Base-by-base conservation (phyloP, 1,140 invertebrate genomes). In the Drosophila baimaii region DNA sequence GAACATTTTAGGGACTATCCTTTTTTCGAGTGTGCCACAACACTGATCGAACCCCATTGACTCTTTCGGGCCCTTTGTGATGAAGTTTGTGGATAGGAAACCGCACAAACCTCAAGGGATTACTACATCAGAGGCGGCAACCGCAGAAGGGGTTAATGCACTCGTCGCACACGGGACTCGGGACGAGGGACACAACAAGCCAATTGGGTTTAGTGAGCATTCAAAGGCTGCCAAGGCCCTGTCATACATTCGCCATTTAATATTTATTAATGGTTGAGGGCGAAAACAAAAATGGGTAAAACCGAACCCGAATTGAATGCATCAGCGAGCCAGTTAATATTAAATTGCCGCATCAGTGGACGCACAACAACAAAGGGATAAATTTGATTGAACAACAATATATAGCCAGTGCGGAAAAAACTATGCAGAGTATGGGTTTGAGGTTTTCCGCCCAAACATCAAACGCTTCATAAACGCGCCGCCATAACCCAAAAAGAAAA, bases 251-350 rank as follows among this genome's bases (percentile, higher is more conserved):
- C 41, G 57, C 55, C 72, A 63, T 72, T 79, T 82, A 79, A 88
- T 88, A 88, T 86, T 79, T 82, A 86, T 83, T 86, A 82, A 86
- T 82, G 82, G 79, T 46, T 46, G 29, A 39, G 15, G 43, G 61
- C 27, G 49, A 57, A 43, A 49, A 56, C 15, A 55, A 65, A 62
- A 64, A 49, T 61, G 39, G 49, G 37, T 27, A 59, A 49, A 68
- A 33, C 39, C 33, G 54, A 59, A 39, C 55, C 57, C 29, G 79
- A 88, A 83, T 65, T 83, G 79, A 73, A 88, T 88, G 83, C 83
- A 88, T 89, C 76, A 89, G 59, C 80, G 73, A 89, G 63, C 84
- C 84, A 89, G 84, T 84, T 89, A 89, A 84, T 89, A 89, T 81
- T 84, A 84, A 89, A 84, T 89, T 84, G 73, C 80, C 81, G 74